Base-by-base conservation (phyloP, 2,113 vertebrate genomes). In the Elephas maximus region DNA sequence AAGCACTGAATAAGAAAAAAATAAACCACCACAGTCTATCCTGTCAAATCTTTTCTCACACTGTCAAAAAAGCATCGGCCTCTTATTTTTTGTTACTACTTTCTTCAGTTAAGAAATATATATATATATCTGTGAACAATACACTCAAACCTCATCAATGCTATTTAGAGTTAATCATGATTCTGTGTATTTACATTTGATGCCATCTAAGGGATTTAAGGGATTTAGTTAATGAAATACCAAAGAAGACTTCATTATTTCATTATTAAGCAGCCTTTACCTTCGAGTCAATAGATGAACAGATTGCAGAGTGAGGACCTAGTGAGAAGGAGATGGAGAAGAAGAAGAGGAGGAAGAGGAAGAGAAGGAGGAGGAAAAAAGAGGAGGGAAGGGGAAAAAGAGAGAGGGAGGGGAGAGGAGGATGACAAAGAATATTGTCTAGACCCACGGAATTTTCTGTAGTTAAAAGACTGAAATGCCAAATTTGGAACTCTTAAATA, bases 41-140 rank as follows among this genome's bases (percentile, higher is more conserved):
- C 44, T 93, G 87, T 97, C 92, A 97, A 60, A 79, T 94, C 14
- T 92, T 88, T 97, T 95, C 88, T 93, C 92, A 96, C 80, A 81
- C 53, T 97, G 84, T 96, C 95, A 96, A 87, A 95, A 95, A 95
- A 63, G 37, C 93, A 96, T 90, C 81, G 97, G 96, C 48, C 67
- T 78, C 63, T 95, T 89, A 63, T 5, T 81, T 95, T 90, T 90
- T 95, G 91, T 87, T 95, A 88, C 90, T 95, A 92, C n/a, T 95
- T 97, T 93, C 94, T 86, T 98, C 80, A 81, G 53, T 97, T 93
- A 63, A 92, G 94, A 96, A 93, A 74, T 33, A 81, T 44, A 65
- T 95, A 74, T 71, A 15, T 21, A 91, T 96, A 88, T 88, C 83
- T 94, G 90, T 97, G 88, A 92, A 84, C 57, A 96, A 45, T 89